These are phyloP conservation scores for Baccha elongata DNA, from an alignment of 2,888 invertebrate genomes.

Conservation along the genomic window DNA sequence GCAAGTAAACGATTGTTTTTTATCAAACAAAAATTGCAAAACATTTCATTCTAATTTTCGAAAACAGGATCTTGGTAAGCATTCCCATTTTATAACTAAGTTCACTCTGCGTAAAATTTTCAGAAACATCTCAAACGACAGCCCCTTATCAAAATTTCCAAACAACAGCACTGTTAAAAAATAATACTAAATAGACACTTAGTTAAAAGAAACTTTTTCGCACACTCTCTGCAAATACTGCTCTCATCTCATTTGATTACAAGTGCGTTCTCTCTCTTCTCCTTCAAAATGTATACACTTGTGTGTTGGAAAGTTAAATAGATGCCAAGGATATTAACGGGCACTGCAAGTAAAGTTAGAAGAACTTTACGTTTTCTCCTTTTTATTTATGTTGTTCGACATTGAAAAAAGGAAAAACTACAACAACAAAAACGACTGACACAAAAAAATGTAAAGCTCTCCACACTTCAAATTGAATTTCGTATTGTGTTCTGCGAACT, in stretches of 20 bases:
- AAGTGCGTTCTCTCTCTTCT: constrained; percentile 4
- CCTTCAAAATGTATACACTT: not conserved
- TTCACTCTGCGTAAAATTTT: too few species aligned
- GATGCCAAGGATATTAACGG: constrained; percentile 68
- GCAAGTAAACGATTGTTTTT: too few species aligned
- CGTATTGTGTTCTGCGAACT: constrained; percentile 51
- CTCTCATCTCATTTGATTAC: not conserved
- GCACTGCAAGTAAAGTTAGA: constrained; percentile 65
- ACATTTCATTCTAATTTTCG: too few species aligned
- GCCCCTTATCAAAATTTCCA: not conserved
- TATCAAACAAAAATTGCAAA: too few species aligned
- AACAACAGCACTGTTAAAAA: not conserved
- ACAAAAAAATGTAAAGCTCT: constrained; percentile 52
- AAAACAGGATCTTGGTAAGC: too few species aligned
- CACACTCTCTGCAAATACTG: constrained; percentile 2
- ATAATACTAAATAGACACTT: constrained; percentile 55
- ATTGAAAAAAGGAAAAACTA: constrained; percentile 64
- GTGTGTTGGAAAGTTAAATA: constrained; percentile 36
- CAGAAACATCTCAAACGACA: not conserved
- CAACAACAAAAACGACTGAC: constrained; percentile 11
- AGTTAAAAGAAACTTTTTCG: constrained; percentile 42
- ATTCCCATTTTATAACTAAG: too few species aligned
- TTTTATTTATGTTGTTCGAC: constrained; percentile 50
- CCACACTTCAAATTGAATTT: constrained; percentile 68
- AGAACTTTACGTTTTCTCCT: constrained; percentile 59